Conservation (phyloP, 2,888 invertebrate species). For the Acronicta aceris region DNA sequence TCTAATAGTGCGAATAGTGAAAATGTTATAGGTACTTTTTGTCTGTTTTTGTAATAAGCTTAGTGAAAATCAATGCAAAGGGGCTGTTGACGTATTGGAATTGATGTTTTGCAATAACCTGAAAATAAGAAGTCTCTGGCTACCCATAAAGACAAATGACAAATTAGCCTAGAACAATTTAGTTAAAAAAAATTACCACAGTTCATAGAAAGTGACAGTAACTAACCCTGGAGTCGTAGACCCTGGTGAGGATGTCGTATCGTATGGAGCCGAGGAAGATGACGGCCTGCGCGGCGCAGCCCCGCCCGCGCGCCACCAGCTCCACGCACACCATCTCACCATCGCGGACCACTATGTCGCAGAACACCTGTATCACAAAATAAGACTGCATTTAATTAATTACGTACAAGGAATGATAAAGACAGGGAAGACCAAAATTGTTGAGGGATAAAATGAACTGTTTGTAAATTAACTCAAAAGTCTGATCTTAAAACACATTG, state of each 20-base stretch:
- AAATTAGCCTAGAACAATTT: too few relatives aligned
- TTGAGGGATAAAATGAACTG: too few relatives aligned
- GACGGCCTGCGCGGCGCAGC: constrained; percentile 96
- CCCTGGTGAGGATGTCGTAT: constrained; percentile 98
- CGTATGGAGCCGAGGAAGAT: constrained; percentile 99
- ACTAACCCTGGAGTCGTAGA: constrained; percentile 97
- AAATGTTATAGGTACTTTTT: constrained; percentile 1
- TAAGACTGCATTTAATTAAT: background rate
- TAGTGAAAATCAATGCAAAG: background rate
- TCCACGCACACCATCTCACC: constrained; percentile 99
- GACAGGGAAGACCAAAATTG: too few relatives aligned
- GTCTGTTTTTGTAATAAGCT: constrained; percentile 6
- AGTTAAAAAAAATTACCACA: too few relatives aligned
- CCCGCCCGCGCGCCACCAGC: constrained; percentile 97
- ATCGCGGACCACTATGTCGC: constrained; percentile 98
- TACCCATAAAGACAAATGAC: background rate
- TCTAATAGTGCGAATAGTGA: constrained; percentile 5
- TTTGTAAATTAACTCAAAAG: too few relatives aligned
- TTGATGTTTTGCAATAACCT: too few relatives aligned
- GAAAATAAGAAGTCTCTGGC: background rate
- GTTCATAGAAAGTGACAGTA: background rate
- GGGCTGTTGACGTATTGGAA: too few relatives aligned
- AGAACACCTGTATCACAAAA: constrained; percentile 91
- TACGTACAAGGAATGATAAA: too few relatives aligned
- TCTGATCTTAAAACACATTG: too few relatives aligned